Conservation (phyloP, 23 tunicate species). For the Clavelina lepadiformis region DNA sequence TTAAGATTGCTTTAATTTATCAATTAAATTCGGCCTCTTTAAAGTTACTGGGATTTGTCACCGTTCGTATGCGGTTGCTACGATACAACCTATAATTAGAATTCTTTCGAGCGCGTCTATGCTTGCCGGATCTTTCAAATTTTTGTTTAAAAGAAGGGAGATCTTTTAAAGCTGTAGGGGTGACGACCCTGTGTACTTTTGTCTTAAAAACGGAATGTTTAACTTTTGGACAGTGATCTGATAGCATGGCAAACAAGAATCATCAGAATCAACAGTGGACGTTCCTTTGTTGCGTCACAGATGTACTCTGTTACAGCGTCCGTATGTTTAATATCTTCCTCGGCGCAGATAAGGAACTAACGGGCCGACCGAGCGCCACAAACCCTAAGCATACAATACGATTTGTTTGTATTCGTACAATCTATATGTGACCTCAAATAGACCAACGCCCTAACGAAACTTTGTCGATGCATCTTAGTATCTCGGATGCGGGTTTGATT, state of each 20-base stretch:
- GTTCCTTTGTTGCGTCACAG: constrained; percentile 35
- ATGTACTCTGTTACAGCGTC: constrained; percentile 12
- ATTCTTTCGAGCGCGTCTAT: too few species aligned
- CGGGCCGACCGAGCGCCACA: constrained; percentile 12
- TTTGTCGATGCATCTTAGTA: too few species aligned
- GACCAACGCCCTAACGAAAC: constrained; percentile 54
- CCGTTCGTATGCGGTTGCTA: too few species aligned
- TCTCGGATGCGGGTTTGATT: too few species aligned
- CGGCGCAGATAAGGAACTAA: constrained; percentile 2
- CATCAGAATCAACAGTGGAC: constrained; percentile 42
- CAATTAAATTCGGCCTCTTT: neutral
- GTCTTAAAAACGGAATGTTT: constrained; percentile 29
- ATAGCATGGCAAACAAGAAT: constrained; percentile 51
- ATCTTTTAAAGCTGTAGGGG: neutral
- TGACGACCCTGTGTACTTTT: neutral
- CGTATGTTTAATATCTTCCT: constrained; percentile 27
- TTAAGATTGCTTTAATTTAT: neutral
- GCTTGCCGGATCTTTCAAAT: too few species aligned
- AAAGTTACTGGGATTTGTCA: too few species aligned
- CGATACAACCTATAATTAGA: too few species aligned
- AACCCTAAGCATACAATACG: constrained; percentile 64
- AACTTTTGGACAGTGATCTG: constrained; percentile 39
- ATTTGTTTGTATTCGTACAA: constrained; percentile 61
- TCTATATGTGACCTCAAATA: constrained; percentile 65
- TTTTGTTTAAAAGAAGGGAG: too few species aligned